Evolutionary conservation across 1,140 invertebrate species (phyloP), one percentile per base, ranked within the genome.

Genomic region (Penaeus indicus): DNA sequence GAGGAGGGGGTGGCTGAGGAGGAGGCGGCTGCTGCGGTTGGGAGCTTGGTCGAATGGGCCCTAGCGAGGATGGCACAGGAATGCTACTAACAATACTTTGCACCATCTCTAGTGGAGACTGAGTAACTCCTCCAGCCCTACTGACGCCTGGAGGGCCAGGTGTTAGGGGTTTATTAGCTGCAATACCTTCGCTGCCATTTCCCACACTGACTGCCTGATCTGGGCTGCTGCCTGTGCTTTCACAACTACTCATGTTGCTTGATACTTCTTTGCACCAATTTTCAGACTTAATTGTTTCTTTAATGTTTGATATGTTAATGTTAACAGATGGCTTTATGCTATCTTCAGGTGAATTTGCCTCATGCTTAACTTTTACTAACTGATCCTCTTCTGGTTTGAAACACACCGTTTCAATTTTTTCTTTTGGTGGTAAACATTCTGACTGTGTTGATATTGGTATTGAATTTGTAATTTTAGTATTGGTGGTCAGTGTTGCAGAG

Each of bases 1-100:
- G 83, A 32, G 61, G 96, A 27, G 95, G 95, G 13, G 95, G 94
- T 47, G 95, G 94, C 84, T 95, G 91, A 72, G 93, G 88, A 27
- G 69, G 75, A 16, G 60, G n/a, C 67, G 80, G 79, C 32, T 79
- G 87, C 78, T 77, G 87, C 1, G 75, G 80, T 61, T 78, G 87
- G 60, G 62, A 61, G 19, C 67, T 77, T 78, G 61, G 67, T 21
- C 80, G 81, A 42, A 88, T 32, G 27, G 87, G 62, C 47, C 81
- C 82, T 25, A 88, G 72, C n/a, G 90, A 84, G 54, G 90, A 85
- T 80, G 95, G 94, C 84, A 95, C 93, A 92, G 96, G 95, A 91
- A 96, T 95, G 92, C 95, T 96, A 90, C 96, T 96, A 32, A 96
- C 96, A 25, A 96, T 95, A 92, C 95, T 96, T 92, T 96, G 96